phyloP scores from a whole-genome alignment of 2,888 invertebrate species.

The Meteorus colon region DNA sequence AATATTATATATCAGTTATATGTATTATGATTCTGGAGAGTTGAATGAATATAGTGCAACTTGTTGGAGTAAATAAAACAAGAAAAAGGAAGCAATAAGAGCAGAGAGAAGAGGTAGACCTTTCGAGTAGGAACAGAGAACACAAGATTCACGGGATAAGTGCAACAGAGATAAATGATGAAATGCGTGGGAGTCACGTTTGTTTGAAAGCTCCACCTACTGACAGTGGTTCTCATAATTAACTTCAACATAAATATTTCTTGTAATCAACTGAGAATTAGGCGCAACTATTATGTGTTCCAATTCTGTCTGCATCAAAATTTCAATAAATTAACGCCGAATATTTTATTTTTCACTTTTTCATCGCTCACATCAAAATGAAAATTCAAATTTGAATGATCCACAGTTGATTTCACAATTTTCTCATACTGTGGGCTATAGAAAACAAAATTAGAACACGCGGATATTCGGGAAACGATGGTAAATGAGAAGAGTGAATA shows the following conservation, averaged over 20 bases:
- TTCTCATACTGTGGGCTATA: constrained; percentile 52
- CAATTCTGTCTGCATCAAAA: too few species aligned
- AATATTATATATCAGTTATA: neutral
- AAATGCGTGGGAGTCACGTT: constrained; percentile 2
- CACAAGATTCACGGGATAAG: neutral
- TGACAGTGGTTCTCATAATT: constrained; percentile 17
- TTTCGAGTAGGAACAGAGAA: neutral
- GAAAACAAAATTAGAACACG: constrained; percentile 55
- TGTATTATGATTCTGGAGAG: constrained; percentile 12
- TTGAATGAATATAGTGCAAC: constrained; percentile 18
- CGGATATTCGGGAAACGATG: constrained; percentile 45
- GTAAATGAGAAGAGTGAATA: constrained; percentile 50
- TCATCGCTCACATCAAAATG: too few species aligned
- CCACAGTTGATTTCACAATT: constrained; percentile 33
- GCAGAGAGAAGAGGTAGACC: neutral
- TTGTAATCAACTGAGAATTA: neutral
- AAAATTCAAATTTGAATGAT: constrained; percentile 3
- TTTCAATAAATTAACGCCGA: neutral
- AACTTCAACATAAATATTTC: neutral
- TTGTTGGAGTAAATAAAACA: constrained; percentile 4
- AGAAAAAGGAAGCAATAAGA: neutral
- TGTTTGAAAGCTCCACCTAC: constrained; percentile 17
- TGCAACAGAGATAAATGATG: constrained; percentile 4
- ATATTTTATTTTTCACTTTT: neutral
- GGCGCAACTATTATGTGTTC: too few species aligned